Base-by-base conservation (phyloP, 2,797 vertebrate genomes). In the Monodelphis domestica region DNA sequence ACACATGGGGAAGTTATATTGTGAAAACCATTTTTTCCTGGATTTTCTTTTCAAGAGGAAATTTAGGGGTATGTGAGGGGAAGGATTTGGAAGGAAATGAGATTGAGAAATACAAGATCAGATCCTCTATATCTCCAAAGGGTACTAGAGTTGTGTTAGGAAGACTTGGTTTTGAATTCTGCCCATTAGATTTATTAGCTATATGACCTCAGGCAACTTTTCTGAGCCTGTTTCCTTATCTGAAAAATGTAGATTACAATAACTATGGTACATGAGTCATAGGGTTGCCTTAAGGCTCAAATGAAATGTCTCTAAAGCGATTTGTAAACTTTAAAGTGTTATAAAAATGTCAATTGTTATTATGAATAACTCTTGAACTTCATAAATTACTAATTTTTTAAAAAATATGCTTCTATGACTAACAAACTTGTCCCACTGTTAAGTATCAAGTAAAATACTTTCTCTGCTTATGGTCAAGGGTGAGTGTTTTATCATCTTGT, bases 371-470 rank as follows among this genome's bases (percentile, higher is more conserved):
- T 70, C 59, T 6, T 21, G 59, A n/a, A 70, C n/a, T 38, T 70
- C 30, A 63, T n/a, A 70, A 70, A 70, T 26, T 70, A 38, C 14
- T n/a, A n/a, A 70, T 59, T 57, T 55, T 4, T 59, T 57, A 57
- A 33, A 59, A 33, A 33, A 38, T 70, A 70, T 17, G 33, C 33
- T n/a, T 70, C 33, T 33, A n/a, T 91, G 28, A 90, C 30, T 30
- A 38, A 87, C 57, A 92, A 57, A 89, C 92, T 90, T 90, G 50
- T 17, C 92, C 21, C 91, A 54, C 54, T 57, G 91, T 94, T 53
- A 90, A 4, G 12, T 91, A 70, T 92, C 30, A 91, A 94, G 89
- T 53, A 92, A 94, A 90, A 89, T 38, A 84, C 14, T 29, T 93
- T 78, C 17, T 51, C 28, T 84, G 90, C 9, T 12, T 91, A 6